Evolutionary conservation across 2,888 invertebrate species (phyloP), one percentile per base, ranked within the genome.

Genomic region (Clanis bilineata): DNA sequence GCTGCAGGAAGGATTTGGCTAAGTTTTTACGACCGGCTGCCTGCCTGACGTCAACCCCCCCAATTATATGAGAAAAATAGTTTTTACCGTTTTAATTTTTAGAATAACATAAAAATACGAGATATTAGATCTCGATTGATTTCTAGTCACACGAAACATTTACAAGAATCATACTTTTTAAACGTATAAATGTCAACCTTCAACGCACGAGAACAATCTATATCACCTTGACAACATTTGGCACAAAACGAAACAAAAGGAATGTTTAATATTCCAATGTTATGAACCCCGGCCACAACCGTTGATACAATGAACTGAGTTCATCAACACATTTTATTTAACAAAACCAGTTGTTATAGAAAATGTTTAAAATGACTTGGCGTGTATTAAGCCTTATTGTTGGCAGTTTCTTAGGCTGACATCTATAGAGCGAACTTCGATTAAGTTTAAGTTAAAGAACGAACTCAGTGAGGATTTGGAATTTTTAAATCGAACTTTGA

Each of bases 251-350:
- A 67, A 63, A 55, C 60, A 18, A 51, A 51, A 45, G 45, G n/a
- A 23, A 45, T 67, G 64, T 69, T 74, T 71, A 71, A 56, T 59
- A 71, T 73, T 64, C 67, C 54, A 62, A 51, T 51, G 32, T n/a
- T 51, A 18, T 10, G 51, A 51, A 51, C 32, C 51, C 51, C 51
- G 51, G 51, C 18, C 18, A 51, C 32, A 15, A 32, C 9, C 28
- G 32, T 2, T 51, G 68, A 65, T 73, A 78, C 76, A 80, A 77
- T 36, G 72, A 60, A 65, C 64, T 76, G 75, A 78, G 75, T 73
- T 77, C 81, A 78, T 80, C 78, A 77, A 71, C 77, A 69, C 10
- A 18, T 28, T 10, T n/a, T 23, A 23, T 45, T n/a, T 0, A 12
- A 23, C 7, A 9, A 18, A 18, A 32, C 32, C 9, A 18, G 28